These are phyloP conservation scores for Drosophila infuscata DNA, from an alignment of 2,888 invertebrate species.

Conservation along the genomic window DNA sequence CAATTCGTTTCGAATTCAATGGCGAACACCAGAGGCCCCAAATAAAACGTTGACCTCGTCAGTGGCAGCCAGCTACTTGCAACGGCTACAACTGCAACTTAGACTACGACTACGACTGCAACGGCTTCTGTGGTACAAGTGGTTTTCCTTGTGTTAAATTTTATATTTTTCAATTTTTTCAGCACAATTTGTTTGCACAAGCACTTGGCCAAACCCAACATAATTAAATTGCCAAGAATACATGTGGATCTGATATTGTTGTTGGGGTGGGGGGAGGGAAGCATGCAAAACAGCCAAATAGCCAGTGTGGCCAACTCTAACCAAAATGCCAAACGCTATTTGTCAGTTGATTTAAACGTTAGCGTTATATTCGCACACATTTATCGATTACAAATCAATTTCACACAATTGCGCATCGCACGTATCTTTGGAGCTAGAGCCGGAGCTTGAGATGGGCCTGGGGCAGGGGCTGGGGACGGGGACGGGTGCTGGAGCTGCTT, in stretches of 20 bases:
- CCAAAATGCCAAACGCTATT: conserved; percentile 32
- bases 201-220: conserved; percentile 18
- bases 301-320: conserved; percentile 14
- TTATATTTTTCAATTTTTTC: conserved; percentile 64
- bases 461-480: neutral
- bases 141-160: conserved; percentile 84
- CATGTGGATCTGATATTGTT: conserved; percentile 38
- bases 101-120: conserved; percentile 37
- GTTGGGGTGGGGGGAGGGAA: neutral
- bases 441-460: neutral
- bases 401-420: conserved; percentile 74
- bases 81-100: conserved; percentile 34
- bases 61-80: conserved; percentile 40
- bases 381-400: conserved; percentile 81
- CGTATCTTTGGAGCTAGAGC: conserved; percentile 46
- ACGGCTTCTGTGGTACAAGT: conserved; percentile 65
- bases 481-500: conserved; percentile 1
- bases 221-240: conserved; percentile 63
- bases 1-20: conserved; percentile 68
- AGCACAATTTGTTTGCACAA: conserved; percentile 49
- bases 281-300: conserved; percentile 37
- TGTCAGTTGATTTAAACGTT: conserved; percentile 68
- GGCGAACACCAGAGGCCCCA: conserved; percentile 71
- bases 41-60: conserved; percentile 78
- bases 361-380: conserved; percentile 69